Evolutionary conservation across 2,888 invertebrate genomes (phyloP), one percentile per base, ranked within the genome.

Genomic region (Notodonta ziczac): DNA sequence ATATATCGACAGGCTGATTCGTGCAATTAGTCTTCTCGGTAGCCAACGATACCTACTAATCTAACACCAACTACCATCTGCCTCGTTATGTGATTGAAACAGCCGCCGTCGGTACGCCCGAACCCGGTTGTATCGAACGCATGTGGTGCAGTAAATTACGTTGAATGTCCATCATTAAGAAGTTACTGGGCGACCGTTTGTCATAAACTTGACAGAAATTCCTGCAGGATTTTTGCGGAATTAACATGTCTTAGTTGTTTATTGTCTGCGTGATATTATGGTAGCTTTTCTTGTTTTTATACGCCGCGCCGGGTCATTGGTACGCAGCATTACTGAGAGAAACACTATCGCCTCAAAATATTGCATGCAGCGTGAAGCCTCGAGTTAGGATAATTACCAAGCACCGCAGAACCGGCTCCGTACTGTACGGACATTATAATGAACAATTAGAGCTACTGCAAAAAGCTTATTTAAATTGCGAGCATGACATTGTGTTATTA

Each of bases 1-100:
- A 82, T 76, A 85, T 87, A 91, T 89, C 88, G 83, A 80, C 83
- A 80, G 82, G 80, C 83, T 81, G 80, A 82, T 83, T 83, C 66
- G 72, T 77, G 83, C 86, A 90, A 90, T 91, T 90, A 91, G 85
- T 81, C 78, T 89, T 89, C 87, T 86, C 81, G 79, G 87, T 88
- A 90, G 85, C 82, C 77, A 81, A 71, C 72, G 68, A 67, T 76
- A 77, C 74, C 80, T 79, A 81, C 68, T 82, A 81, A 81, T 81
- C 80, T 78, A 73, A 72, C 53, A 62, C 59, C 65, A 64, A 59
- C 60, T 65, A 60, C 53, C 53, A 59, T 59, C 58, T 53, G 24
- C 55, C 39, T 55, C 55, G 16, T 46, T 55, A 59, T 62, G 44
- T 57, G 60, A 67, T 66, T 61, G 61, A 68, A 59, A 58, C 46